Evolutionary conservation across 1,140 invertebrate species (phyloP).

Genomic region (Pogonognathellus flavescens): DNA sequence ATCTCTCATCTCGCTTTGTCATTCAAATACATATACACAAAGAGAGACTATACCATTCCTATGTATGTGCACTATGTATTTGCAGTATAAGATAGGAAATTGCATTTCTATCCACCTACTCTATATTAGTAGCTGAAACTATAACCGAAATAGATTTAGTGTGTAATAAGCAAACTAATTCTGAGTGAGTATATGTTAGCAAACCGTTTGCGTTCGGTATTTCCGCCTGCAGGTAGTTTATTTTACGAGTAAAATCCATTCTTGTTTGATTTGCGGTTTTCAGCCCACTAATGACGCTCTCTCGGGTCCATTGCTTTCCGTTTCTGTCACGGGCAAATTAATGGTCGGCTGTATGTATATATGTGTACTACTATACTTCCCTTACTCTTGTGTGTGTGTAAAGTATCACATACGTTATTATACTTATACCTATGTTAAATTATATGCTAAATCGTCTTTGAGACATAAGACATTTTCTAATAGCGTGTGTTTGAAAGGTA

Average conservation of each 20-base stretch:
- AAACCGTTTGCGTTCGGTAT: slow-evolving; percentile 21
- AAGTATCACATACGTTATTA: no score
- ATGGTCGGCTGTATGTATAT: slow-evolving; percentile 38
- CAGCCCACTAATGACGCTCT: slow-evolving; percentile 51
- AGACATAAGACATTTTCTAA: slow-evolving; percentile 9
- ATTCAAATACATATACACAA: no score
- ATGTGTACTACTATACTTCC: not conserved
- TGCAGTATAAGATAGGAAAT: no score
- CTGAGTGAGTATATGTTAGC: not conserved
- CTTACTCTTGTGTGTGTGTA: no score
- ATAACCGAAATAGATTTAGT: not conserved
- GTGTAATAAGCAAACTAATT: not conserved
- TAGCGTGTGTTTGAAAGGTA: slow-evolving; percentile 1
- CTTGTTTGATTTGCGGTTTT: slow-evolving; percentile 60
- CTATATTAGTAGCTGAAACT: not conserved
- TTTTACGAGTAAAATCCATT: slow-evolving; percentile 43
- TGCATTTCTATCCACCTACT: no score
- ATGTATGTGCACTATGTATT: no score
- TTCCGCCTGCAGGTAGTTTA: slow-evolving; percentile 47
- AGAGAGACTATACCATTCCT: no score
- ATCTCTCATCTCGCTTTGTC: no score
- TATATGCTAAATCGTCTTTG: not conserved
- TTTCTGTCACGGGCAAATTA: slow-evolving; percentile 58
- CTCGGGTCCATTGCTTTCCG: slow-evolving; percentile 57
- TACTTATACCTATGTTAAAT: not conserved